Percentiles rank a stretch among this genome's conserved stretches.
Conservation (phyloP, 2,797 vertebrate species). For the Gymnothorax reevesii region DNA sequence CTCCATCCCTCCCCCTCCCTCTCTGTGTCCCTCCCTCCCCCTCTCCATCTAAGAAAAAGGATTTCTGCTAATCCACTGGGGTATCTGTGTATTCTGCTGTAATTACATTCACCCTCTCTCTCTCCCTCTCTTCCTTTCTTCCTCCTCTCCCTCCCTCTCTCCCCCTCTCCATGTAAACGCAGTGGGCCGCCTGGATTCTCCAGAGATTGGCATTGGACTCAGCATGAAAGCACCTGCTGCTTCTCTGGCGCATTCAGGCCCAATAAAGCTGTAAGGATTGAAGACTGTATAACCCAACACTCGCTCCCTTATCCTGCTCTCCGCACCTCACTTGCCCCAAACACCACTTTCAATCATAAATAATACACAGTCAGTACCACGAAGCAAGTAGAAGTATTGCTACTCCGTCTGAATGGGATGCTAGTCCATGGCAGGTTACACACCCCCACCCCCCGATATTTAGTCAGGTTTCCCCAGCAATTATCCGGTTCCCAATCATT, state of each 20-base stretch:
- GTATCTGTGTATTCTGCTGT: conserved; percentile 36
- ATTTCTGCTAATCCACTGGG: conserved; percentile 34
- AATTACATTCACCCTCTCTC: conserved; percentile 40
- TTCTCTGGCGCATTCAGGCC: conserved; percentile 31
- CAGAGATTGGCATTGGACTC: conserved; percentile 19
- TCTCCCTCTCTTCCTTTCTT: conserved; percentile 6
- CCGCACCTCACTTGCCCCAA: conserved; percentile 32
- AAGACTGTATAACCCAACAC: conserved; percentile 53
- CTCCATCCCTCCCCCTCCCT: conserved; percentile 22
- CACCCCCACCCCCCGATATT: too few species aligned
- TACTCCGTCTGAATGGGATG: too few species aligned
- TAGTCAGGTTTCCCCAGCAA: too few species aligned
- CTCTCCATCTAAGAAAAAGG: conserved; percentile 32
- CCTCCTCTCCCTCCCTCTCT: not conserved
- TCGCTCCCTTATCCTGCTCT: not conserved
- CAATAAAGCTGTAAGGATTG: conserved; percentile 60
- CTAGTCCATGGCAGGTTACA: too few species aligned
- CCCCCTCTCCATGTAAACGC: conserved; percentile 42
- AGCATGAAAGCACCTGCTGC: conserved; percentile 7
- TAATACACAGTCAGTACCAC: not conserved
- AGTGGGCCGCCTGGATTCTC: conserved; percentile 19
- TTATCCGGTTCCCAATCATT: too few species aligned
- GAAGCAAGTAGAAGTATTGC: too few species aligned
- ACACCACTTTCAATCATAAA: conserved; percentile 20
- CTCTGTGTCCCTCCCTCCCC: conserved; percentile 14